A percentile compares a stretch with the other conserved stretches of the same genome.
Evolutionary conservation across 2,797 vertebrate species (phyloP).

Genomic region (Streptopelia turtur): DNA sequence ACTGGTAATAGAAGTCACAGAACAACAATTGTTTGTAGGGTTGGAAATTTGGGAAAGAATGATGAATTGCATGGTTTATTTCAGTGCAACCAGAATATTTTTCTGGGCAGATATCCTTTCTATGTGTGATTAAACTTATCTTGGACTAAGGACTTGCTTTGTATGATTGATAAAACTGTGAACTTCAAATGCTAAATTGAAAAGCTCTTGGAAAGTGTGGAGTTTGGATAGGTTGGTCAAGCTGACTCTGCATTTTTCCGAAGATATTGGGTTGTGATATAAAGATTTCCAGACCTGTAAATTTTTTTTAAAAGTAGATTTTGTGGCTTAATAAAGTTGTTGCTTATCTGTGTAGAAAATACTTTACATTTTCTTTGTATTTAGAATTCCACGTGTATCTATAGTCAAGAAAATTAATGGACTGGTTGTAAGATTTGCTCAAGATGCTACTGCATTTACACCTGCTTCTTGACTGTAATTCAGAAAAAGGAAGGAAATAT

Average conservation of each 20-base stretch:
- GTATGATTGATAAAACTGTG: background rate
- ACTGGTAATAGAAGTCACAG: background rate
- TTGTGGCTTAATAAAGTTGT: background rate
- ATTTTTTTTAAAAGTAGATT: background rate
- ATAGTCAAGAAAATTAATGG: background rate
- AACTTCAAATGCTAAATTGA: background rate
- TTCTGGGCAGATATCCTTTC: background rate
- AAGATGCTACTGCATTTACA: background rate
- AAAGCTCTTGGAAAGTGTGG: background rate
- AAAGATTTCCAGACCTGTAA: background rate
- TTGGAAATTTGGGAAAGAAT: background rate
- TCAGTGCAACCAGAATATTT: background rate
- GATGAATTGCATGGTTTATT: background rate
- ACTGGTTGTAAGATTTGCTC: rapidly evolving
- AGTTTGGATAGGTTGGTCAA: background rate
- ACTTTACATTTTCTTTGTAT: background rate
- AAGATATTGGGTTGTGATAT: rapidly evolving
- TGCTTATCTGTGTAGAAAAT: background rate
- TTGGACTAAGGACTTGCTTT: background rate
- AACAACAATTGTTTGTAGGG: rapidly evolving
- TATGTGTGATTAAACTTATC: background rate
- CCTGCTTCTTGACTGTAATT: background rate
- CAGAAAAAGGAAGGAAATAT: background rate
- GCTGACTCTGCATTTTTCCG: background rate
- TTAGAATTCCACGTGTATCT: background rate